These are phyloP conservation scores for Paracyclopina nana DNA, from an alignment of 1,140 invertebrate genomes.

Conservation along the genomic window DNA sequence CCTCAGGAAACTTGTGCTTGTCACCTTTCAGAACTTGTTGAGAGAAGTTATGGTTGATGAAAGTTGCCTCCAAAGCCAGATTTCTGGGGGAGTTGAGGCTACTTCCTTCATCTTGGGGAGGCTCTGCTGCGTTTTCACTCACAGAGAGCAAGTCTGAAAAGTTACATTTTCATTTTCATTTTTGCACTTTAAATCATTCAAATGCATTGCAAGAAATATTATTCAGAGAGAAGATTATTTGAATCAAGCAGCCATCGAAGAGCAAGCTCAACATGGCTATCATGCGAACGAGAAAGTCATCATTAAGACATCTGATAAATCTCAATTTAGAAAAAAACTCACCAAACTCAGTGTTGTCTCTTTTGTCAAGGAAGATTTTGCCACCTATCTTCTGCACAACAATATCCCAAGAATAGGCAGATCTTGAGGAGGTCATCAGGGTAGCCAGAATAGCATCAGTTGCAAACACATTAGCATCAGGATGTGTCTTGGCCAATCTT, in stretches of 20 bases:
- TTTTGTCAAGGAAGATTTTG: conserved; percentile 94
- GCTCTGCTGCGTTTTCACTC: conserved; percentile 93
- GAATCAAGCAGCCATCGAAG: too few relatives aligned
- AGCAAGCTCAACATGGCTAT: too few relatives aligned
- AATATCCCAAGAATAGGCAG: conserved; percentile 98
- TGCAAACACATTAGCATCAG: conserved; percentile 78
- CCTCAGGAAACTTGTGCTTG: conserved; percentile 68
- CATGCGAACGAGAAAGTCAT: too few relatives aligned
- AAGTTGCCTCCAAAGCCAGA: conserved; percentile 90
- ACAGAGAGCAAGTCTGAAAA: conserved; percentile 92
- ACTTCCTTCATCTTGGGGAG: conserved; percentile 83
- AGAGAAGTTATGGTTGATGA: conserved; percentile 98
- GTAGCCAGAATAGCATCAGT: conserved; percentile 95
- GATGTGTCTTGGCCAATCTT: conserved; percentile 22
- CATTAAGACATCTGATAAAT: too few relatives aligned
- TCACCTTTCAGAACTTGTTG: conserved; percentile 62
- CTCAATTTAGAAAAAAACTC: too few relatives aligned
- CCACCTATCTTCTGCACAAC: conserved; percentile 94
- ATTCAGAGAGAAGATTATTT: too few relatives aligned
- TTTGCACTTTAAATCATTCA: too few relatives aligned
- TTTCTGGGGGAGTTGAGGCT: conserved; percentile 88
- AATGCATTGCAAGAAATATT: too few relatives aligned
- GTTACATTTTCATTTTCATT: too few relatives aligned
- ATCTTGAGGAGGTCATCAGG: conserved; percentile 94
- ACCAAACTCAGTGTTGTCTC: conserved; percentile 92